Evolutionary conservation across 2,888 invertebrate species (phyloP).

Genomic region (Marronus borbonicus): DNA sequence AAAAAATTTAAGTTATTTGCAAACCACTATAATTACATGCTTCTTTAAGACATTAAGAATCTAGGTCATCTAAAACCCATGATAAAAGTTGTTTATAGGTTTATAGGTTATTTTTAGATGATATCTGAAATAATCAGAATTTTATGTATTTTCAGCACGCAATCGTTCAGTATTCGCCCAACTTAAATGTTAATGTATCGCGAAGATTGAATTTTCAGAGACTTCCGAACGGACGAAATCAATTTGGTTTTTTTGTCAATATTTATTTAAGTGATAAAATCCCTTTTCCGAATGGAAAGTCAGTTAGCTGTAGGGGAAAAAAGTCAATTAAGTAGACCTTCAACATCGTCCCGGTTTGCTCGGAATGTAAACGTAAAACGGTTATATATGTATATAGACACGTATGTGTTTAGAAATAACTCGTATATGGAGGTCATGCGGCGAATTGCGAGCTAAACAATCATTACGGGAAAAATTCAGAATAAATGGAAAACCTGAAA

Average conservation of each 20-base stretch:
- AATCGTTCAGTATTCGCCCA: neutral
- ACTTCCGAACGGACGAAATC: constrained; percentile 16
- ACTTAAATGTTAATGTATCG: neutral
- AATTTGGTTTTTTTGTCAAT: constrained; percentile 32
- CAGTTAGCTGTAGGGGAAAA: constrained; percentile 29
- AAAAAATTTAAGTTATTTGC: too few species aligned
- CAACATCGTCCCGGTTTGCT: constrained; percentile 16
- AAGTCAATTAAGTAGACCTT: constrained; percentile 31
- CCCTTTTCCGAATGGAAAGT: neutral
- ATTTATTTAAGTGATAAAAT: constrained; percentile 41
- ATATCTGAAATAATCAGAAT: too few species aligned
- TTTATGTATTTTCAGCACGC: too few species aligned
- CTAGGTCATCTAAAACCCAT: too few species aligned
- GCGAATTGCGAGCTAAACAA: constrained; percentile 19
- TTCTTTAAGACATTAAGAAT: too few species aligned
- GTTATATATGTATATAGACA: neutral
- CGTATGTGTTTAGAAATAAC: neutral
- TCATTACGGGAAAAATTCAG: neutral
- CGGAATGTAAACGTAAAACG: neutral
- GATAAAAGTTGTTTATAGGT: too few species aligned
- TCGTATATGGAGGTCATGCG: neutral
- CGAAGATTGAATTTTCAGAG: neutral
- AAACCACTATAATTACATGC: too few species aligned
- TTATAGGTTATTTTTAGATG: too few species aligned
- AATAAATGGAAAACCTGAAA: neutral